These are phyloP conservation scores for Philopedon plagiatum DNA, from an alignment of 2,888 invertebrate species.

Conservation along the genomic window DNA sequence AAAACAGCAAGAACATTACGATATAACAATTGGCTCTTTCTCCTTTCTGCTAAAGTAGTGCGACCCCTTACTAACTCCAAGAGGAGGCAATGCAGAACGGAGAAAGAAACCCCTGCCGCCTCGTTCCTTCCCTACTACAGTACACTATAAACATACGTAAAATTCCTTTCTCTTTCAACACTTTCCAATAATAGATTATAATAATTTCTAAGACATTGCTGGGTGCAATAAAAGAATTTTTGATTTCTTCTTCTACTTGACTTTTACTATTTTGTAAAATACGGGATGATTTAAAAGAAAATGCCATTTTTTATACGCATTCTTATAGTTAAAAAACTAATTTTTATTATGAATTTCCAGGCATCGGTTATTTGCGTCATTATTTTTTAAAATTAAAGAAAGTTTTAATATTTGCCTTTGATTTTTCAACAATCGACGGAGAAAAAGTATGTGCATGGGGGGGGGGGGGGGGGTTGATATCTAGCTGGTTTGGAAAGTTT, in stretches of 20 bases:
- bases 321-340: no score
- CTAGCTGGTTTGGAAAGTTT: no score
- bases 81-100: conserved; percentile 65
- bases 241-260: not conserved
- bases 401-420: no score
- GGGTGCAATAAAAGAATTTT: not conserved
- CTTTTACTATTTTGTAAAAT: not conserved
- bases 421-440: no score
- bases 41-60: conserved; percentile 67
- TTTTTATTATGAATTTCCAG: no score
- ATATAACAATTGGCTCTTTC: conserved; percentile 63
- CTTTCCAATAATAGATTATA: conserved; percentile 65
- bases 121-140: conserved; percentile 66
- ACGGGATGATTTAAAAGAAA: not conserved
- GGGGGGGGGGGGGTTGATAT: no score
- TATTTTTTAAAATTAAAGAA: no score
- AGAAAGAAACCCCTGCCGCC: conserved; percentile 61
- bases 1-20: conserved; percentile 56
- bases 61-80: conserved; percentile 61
- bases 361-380: no score
- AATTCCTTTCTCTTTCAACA: conserved; percentile 68
- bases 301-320: no score
- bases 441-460: no score
- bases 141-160: conserved; percentile 70
- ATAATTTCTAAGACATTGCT: conserved; percentile 22